These are phyloP conservation scores for Zaprionus kolodkinae DNA, from an alignment of 1,140 invertebrate genomes.

Conservation along the genomic window DNA sequence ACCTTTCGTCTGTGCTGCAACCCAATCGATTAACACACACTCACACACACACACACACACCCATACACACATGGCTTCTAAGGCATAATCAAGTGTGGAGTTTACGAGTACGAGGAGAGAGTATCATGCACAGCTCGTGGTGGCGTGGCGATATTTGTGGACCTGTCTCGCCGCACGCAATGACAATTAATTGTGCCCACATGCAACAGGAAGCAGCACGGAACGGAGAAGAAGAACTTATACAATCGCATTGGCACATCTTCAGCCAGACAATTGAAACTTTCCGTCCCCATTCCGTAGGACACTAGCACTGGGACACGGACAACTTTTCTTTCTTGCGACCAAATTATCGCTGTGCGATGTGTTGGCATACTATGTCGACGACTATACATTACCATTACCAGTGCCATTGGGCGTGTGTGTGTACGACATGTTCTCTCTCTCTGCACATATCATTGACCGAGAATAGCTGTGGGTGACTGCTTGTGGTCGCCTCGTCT, in stretches of 20 bases:
- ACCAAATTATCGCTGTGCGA: constrained; percentile 47
- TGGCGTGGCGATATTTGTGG: constrained; percentile 6
- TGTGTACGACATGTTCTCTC: constrained; percentile 15
- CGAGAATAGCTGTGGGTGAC: constrained; percentile 45
- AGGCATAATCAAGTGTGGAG: constrained; percentile 5
- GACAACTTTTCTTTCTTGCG: constrained; percentile 51
- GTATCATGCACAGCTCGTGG: not conserved
- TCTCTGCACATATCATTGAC: constrained; percentile 30
- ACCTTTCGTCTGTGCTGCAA: not conserved
- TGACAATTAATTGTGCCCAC: constrained; percentile 69
- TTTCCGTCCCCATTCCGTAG: constrained; percentile 54
- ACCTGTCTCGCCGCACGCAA: constrained; percentile 33
- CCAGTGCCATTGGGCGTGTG: constrained; percentile 28
- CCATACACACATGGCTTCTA: not conserved
- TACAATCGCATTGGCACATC: constrained; percentile 77
- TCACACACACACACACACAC: not conserved
- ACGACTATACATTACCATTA: constrained; percentile 34
- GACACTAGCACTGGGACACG: constrained; percentile 51
- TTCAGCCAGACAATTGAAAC: constrained; percentile 76
- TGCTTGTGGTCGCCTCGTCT: constrained; percentile 58
- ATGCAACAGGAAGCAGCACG: constrained; percentile 67
- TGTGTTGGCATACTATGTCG: constrained; percentile 35
- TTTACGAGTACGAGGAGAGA: not conserved
- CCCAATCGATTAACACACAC: constrained; percentile 6
- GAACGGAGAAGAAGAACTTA: constrained; percentile 57